Evolutionary conservation across 2,113 vertebrate genomes (phyloP), one percentile per base, ranked within the genome.

Genomic region (Rhinolophus ferrumequinum): DNA sequence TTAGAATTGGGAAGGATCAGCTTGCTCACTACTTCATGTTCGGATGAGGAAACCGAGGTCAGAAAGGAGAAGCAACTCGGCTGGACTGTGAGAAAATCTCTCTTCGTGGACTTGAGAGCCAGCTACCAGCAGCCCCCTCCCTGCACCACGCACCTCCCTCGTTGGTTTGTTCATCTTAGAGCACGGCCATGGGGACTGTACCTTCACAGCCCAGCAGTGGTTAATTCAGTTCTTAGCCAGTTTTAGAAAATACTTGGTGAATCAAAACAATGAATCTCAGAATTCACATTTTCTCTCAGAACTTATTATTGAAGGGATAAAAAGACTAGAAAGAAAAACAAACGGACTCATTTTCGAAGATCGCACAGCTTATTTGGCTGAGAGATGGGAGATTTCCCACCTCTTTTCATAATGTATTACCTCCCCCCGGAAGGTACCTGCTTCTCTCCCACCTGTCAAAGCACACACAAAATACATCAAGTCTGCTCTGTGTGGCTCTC

Each of bases 261-360:
- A 62, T 58, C 41, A 52, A 75, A 95, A 90, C 41, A 47, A 44
- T 44, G 47, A 92, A 79, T 58, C 76, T 93, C 14, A 26, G 76
- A 84, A 94, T 67, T 81, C n/a, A 91, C 47, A 58, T 81, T 33
- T 93, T 47, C 62, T 90, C 75, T 87, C 80, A 70, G 44, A n/a
- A 52, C 88, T 86, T 56, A 88, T 21, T 30, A n/a, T 8, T 73
- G 67, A 93, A 50, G 30, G 66, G 72, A 84, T 16, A 10, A 72
- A 90, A 94, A 76, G 8, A 88, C 92, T 21, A 83, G 77, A 69
- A 79, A 75, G 8, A 62, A 50, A 81, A 6, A 24, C 22, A 58
- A 67, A 54, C 38, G 28, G 41, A 58, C 72, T 33, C 1, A 6
- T 60, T 80, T 94, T 62, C 88, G 28, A 87, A 16, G 58, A 38